These are phyloP conservation scores for Rhynchopsitta pachyrhyncha DNA, from an alignment of 2,113 vertebrate species.

Conservation along the genomic window DNA sequence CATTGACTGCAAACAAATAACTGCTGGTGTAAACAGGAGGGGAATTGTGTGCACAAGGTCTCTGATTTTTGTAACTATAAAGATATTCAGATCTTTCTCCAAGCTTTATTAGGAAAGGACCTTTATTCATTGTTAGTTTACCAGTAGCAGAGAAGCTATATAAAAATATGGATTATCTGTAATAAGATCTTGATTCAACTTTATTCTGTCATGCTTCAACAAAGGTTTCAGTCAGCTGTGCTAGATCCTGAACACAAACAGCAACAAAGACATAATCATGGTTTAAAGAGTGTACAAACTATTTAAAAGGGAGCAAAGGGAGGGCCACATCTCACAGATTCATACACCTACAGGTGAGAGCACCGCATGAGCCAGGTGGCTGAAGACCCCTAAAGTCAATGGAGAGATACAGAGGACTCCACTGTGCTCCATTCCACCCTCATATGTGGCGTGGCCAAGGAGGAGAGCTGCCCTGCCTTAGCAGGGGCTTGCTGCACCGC, in stretches of 20 bases:
- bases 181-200: neutral
- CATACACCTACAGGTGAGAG: neutral
- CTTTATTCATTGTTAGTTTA: neutral
- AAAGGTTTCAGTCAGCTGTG: neutral
- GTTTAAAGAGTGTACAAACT: neutral
- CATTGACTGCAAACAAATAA: neutral
- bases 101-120: neutral
- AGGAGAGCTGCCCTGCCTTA: neutral
- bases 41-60: neutral
- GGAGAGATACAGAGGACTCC: neutral
- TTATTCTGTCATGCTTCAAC: neutral
- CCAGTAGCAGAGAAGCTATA: neutral
- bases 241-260: neutral
- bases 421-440: neutral
- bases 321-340: neutral
- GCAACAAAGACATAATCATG: neutral
- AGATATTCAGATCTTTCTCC: neutral
- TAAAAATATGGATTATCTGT: neutral
- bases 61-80: neutral
- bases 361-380: neutral
- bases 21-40: neutral
- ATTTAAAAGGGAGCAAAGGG: neutral
- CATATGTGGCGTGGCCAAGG: neutral
- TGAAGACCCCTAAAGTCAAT: neutral
- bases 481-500: neutral